Base-by-base conservation (phyloP, 1,140 invertebrate genomes). In the Drosophila prosaltans region DNA sequence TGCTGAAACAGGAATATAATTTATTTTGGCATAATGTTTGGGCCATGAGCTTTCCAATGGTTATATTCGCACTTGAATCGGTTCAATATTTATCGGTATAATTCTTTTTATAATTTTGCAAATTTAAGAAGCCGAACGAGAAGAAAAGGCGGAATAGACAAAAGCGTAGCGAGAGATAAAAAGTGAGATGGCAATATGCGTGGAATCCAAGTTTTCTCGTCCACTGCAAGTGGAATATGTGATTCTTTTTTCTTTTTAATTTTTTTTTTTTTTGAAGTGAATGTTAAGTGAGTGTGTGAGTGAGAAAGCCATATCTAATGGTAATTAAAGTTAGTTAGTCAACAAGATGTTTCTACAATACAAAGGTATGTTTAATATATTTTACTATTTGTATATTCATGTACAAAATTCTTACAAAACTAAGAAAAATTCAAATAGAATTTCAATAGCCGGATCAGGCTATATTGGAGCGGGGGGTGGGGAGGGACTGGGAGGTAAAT, bases 321-420 rank as follows among this genome's bases (percentile, higher is more conserved):
- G 4, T 3, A 4, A 48, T 8, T 21, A 10, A 26, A 26, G 1
- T 21, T 6, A 7, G 32, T 36, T 36, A 36, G 1, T 6, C 11
- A 7, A n/a, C n/a, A n/a, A 5, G 3, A 1, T 43, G 4, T 43
- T n/a, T 51, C 10, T 9, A 51, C n/a, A 48, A 51, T 51, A 51
- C 24, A 51, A 26, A 26, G 21, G 45, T 51, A 51, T 10, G n/a
- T 9, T 24, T 21, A 16, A 51, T 51, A 51, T 26, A 51, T 51
- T 51, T 51, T 51, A 26, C 45, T 51, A 51, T 24, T 10, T 51
- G 41, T 43, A 43, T 43, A 43, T 43, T 43, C 41, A 51, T 51
- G 45, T 51, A 51, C 45, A 51, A 51, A 51, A 51, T 26, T 5
- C 45, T 51, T 51, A 51, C 21, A 26, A 24, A 51, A 51, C 45